phyloP scores from a whole-genome alignment of 2,888 invertebrate species.

The Gymnosoma rotundatum region DNA sequence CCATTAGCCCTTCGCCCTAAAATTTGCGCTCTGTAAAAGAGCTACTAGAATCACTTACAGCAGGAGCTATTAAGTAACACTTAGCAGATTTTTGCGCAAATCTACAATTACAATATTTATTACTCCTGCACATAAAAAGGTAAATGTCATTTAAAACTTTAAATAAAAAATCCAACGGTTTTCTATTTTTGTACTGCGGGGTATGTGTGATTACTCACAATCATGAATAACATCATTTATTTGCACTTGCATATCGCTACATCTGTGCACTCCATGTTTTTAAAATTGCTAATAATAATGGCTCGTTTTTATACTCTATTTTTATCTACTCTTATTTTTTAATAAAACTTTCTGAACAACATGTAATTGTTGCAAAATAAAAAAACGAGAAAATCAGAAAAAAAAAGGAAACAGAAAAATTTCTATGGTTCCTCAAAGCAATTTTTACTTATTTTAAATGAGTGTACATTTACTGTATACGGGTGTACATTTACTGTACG shows the following conservation, averaged over 20 bases:
- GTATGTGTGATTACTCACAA: too few relatives aligned
- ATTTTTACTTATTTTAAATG: slow-evolving; percentile 60
- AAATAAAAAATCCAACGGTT: too few relatives aligned
- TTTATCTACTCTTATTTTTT: neutral
- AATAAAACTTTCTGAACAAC: neutral
- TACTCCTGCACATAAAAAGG: too few relatives aligned
- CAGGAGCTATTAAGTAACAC: too few relatives aligned
- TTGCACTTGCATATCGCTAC: neutral
- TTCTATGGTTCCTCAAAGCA: slow-evolving; percentile 39
- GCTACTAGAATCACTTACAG: too few relatives aligned
- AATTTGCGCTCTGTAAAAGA: too few relatives aligned
- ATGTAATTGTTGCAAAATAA: slow-evolving; percentile 12
- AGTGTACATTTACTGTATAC: neutral
- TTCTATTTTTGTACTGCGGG: too few relatives aligned
- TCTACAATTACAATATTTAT: too few relatives aligned
- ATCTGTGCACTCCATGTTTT: neutral
- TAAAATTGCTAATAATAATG: slow-evolving; percentile 42
- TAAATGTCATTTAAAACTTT: too few relatives aligned
- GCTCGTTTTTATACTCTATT: slow-evolving; percentile 13
- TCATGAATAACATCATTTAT: neutral
- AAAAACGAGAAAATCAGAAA: neutral
- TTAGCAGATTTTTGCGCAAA: too few relatives aligned
- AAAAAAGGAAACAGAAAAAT: slow-evolving; percentile 14
- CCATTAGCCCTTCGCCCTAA: too few relatives aligned
- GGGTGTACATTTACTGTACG: neutral